phyloP scores from a whole-genome alignment of 1,140 invertebrate genomes.

The Leptopilina clavipes region DNA sequence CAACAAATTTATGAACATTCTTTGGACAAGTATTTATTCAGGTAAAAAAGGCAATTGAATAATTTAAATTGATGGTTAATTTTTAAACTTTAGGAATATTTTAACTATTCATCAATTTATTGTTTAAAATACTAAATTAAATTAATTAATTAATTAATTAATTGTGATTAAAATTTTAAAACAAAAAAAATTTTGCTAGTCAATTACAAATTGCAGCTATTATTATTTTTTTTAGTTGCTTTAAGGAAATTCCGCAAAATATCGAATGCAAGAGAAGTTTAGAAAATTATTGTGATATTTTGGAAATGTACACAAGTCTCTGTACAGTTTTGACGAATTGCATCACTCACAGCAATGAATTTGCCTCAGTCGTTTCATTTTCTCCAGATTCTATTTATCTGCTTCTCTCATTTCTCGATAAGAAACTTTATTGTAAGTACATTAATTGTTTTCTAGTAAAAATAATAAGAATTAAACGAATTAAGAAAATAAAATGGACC shows the following conservation, averaged over 20 bases:
- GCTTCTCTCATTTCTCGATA: constrained; percentile 71
- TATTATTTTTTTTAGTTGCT: constrained; percentile 63
- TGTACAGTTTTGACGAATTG: constrained; percentile 71
- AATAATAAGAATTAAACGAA: no score
- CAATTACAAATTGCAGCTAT: background rate
- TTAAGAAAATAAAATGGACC: background rate
- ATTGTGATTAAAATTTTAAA: no score
- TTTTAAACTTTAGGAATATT: background rate
- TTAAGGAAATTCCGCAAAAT: constrained; percentile 62
- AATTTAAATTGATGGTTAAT: background rate
- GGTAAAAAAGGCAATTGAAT: constrained; percentile 48
- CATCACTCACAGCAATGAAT: constrained; percentile 64
- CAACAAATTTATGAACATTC: constrained; percentile 66
- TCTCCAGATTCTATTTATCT: constrained; percentile 71
- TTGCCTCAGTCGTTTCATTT: constrained; percentile 68
- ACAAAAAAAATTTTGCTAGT: background rate
- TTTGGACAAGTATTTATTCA: constrained; percentile 66
- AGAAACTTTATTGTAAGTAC: constrained; percentile 71
- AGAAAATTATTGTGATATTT: constrained; percentile 69
- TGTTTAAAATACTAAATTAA: background rate
- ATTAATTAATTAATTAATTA: no score
- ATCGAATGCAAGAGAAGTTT: constrained; percentile 62
- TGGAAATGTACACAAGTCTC: constrained; percentile 75
- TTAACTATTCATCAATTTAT: background rate
- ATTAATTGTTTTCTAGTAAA: no score